Conservation (phyloP, 2,797 vertebrate species). For the Pyrocephalus nanus region DNA sequence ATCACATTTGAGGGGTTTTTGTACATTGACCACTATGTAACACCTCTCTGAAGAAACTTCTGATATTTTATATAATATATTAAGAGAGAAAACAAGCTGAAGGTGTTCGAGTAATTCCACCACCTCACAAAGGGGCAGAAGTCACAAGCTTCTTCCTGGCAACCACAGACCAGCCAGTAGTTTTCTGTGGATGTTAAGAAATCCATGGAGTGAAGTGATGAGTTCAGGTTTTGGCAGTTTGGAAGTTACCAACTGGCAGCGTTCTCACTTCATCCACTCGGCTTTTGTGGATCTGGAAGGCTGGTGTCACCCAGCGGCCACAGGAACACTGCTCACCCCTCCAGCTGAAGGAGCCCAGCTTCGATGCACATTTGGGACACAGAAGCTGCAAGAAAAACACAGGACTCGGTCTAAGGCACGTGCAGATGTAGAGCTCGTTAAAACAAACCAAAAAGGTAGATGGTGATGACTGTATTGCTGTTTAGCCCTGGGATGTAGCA, state of each 20-base stretch:
- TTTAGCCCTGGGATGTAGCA: background rate
- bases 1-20: background rate
- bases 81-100: background rate
- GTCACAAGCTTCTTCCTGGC: background rate
- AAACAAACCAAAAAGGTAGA: background rate
- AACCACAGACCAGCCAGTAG: background rate
- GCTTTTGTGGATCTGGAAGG: constrained; percentile 94
- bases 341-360: constrained; percentile 95
- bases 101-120: background rate
- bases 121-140: background rate
- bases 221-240: constrained; percentile 52
- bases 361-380: constrained; percentile 90
- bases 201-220: accelerated
- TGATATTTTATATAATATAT: background rate
- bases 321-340: constrained; percentile 93
- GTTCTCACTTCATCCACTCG: constrained; percentile 88
- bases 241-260: constrained; percentile 55
- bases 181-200: background rate
- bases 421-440: background rate
- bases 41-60: background rate
- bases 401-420: accelerated
- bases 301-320: constrained; percentile 90
- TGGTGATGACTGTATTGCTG: background rate
- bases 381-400: constrained; percentile 83
- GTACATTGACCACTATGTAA: background rate